These are phyloP conservation scores for Picus viridis DNA, from an alignment of 2,797 vertebrate species.

Conservation along the genomic window DNA sequence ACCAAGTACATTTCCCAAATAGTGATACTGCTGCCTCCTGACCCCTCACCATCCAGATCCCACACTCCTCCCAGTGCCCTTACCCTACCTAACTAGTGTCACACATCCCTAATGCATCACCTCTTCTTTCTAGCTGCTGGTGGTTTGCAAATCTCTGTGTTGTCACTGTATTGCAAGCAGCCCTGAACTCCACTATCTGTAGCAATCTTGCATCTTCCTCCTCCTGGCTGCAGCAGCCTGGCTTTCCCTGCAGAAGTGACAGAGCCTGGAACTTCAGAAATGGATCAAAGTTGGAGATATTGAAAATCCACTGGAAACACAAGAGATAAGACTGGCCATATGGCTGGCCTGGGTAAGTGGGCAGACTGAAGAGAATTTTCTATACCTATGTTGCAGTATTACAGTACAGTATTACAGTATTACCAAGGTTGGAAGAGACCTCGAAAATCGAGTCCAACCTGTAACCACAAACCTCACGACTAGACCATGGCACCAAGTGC, in stretches of 20 bases:
- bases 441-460: too few species aligned
- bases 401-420: too few species aligned
- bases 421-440: too few species aligned
- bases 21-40: neutral
- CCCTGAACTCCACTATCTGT: neutral
- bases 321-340: neutral
- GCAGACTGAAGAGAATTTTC: neutral
- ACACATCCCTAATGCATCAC: neutral
- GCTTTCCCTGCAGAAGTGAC: neutral
- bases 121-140: neutral
- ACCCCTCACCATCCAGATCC: neutral
- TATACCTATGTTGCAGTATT: rapidly evolving
- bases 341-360: neutral
- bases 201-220: neutral
- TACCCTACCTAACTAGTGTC: neutral
- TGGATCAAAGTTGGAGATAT: neutral
- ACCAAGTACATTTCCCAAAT: neutral
- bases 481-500: too few species aligned
- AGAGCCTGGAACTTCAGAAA: neutral
- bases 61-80: neutral
- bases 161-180: neutral
- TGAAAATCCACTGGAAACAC: neutral
- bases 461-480: too few species aligned
- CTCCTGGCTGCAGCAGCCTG: neutral
- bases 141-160: neutral